Conservation (phyloP, 2,113 vertebrate species). For the Oryzias celebensis region DNA sequence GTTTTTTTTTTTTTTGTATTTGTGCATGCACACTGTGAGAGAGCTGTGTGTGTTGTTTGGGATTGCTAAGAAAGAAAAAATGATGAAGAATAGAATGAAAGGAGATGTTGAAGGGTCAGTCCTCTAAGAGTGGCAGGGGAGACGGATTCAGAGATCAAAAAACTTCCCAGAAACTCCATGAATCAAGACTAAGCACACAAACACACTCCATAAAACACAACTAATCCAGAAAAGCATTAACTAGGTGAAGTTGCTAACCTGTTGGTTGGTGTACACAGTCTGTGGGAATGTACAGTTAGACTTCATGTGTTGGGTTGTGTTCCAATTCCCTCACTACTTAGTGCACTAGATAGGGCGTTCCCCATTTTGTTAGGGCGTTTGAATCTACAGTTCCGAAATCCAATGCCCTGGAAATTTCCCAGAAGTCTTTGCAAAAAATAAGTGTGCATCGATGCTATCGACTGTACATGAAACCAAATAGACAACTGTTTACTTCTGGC, state of each 20-base stretch:
- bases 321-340: too few species aligned
- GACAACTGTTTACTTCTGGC: too few species aligned
- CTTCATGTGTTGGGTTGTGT: too few species aligned
- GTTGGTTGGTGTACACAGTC: neutral
- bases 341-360: too few species aligned
- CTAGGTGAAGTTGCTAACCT: slow-evolving; percentile 24
- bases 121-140: slow-evolving; percentile 43
- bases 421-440: too few species aligned
- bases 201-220: slow-evolving; percentile 31
- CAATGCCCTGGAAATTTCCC: too few species aligned
- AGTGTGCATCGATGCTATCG: too few species aligned
- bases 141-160: slow-evolving; percentile 44
- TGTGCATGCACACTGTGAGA: slow-evolving; percentile 49
- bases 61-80: slow-evolving; percentile 44
- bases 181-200: slow-evolving; percentile 43
- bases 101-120: slow-evolving; percentile 47
- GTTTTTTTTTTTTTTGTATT: slow-evolving; percentile 63
- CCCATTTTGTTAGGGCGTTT: too few species aligned
- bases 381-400: too few species aligned
- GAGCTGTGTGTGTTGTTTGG: slow-evolving; percentile 39
- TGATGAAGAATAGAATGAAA: slow-evolving; percentile 47
- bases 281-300: too few species aligned
- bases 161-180: slow-evolving; percentile 53
- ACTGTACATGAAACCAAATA: too few species aligned
- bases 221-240: slow-evolving; percentile 51